Percentiles rank a stretch among this genome's conserved stretches.
Evolutionary conservation across 2,113 vertebrate genomes (phyloP).

Genomic region (Cavia porcellus): DNA sequence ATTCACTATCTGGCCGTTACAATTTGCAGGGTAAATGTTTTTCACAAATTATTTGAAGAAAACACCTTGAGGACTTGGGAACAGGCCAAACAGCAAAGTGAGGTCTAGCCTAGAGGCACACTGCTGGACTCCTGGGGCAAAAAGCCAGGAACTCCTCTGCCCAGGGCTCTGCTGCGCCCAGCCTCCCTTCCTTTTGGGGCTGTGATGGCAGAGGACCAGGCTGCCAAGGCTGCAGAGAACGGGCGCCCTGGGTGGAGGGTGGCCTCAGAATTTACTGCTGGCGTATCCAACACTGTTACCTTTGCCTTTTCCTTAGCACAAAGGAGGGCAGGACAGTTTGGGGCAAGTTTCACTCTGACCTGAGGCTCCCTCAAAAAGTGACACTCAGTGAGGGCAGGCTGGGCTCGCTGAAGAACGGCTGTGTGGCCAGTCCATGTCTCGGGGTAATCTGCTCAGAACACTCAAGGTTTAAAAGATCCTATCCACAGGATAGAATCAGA

Average conservation of each 20-base stretch:
- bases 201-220: neutral
- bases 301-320: neutral
- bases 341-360: neutral
- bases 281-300: neutral
- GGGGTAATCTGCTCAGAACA: neutral
- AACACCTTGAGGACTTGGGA: conserved; percentile 70
- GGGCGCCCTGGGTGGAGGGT: neutral
- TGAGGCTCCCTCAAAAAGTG: neutral
- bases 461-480: neutral
- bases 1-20: conserved; percentile 65
- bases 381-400: neutral
- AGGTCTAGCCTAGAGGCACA: neutral
- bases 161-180: neutral
- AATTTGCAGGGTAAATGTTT: conserved; percentile 43
- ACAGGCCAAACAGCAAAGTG: neutral
- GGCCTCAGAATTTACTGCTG: neutral
- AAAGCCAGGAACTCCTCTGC: neutral
- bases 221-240: neutral
- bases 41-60: conserved; percentile 68
- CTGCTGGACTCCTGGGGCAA: neutral
- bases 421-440: neutral
- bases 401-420: neutral
- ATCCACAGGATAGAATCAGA: neutral
- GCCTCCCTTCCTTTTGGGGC: neutral
- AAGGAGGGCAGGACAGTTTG: neutral